A percentile compares a stretch with the other conserved stretches of the same genome.
Evolutionary conservation across 92 coral and sea anemone species (phyloP).

Genomic region (Epizoanthus illoricatus): DNA sequence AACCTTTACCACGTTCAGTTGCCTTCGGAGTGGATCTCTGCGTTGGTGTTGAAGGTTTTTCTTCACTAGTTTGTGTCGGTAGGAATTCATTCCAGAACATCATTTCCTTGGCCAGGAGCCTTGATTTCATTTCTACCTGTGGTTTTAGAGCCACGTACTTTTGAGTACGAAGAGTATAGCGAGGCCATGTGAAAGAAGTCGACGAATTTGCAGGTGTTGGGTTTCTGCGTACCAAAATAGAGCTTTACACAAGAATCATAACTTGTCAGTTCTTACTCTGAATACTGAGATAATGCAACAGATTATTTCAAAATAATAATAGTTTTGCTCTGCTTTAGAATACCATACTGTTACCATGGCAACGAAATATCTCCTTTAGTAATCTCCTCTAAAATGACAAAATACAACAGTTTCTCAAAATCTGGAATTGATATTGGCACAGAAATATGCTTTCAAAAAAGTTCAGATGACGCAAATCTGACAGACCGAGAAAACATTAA

Average conservation of each 20-base stretch:
- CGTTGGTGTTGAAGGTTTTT: background rate
- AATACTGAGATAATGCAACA: background rate
- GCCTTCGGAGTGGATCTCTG: background rate
- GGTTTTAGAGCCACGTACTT: slow-evolving; percentile 6
- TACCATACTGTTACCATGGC: no score
- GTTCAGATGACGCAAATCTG: no score
- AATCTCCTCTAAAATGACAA: no score
- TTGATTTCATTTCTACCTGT: background rate
- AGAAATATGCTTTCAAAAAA: no score
- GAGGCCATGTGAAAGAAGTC: slow-evolving; percentile 6
- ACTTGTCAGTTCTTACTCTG: background rate
- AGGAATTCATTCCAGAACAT: slow-evolving; percentile 17
- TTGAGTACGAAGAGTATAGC: background rate
- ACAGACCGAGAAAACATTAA: no score
- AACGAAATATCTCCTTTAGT: no score
- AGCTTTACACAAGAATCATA: no score
- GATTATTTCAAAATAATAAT: background rate
- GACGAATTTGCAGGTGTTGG: slow-evolving; percentile 20
- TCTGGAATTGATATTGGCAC: no score
- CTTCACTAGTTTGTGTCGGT: background rate
- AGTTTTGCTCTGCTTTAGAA: no score
- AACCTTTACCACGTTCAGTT: background rate
- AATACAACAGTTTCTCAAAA: no score
- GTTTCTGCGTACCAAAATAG: background rate
- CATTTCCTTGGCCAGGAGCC: slow-evolving; percentile 13